These are phyloP conservation scores for Hippoglossus stenolepis DNA, from an alignment of 2,113 vertebrate species.

Conservation along the genomic window DNA sequence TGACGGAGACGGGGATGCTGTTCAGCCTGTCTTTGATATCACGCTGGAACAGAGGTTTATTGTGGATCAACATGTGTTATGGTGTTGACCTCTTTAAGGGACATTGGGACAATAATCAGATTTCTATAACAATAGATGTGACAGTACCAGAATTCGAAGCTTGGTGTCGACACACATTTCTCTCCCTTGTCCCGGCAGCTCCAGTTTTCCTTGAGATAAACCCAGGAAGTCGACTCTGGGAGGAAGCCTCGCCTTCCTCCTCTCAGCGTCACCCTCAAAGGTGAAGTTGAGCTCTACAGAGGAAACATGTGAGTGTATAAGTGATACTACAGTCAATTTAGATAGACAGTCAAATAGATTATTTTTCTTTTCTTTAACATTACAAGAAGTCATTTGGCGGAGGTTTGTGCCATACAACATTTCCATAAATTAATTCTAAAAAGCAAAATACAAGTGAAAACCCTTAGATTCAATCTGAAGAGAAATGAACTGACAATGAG, in stretches of 20 bases:
- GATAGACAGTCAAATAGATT: too few relatives aligned
- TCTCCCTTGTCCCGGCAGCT: constrained; percentile 79
- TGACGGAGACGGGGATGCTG: constrained; percentile 86
- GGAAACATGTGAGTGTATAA: neutral
- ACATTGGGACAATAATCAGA: neutral
- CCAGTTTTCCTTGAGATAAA: constrained; percentile 72
- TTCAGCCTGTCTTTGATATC: constrained; percentile 88
- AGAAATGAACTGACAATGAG: neutral
- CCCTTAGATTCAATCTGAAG: neutral
- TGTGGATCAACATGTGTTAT: neutral
- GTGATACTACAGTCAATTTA: neutral
- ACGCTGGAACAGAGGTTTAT: constrained; percentile 73
- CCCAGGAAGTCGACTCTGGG: constrained; percentile 84
- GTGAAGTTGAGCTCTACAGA: constrained; percentile 80
- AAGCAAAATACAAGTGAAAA: too few relatives aligned
- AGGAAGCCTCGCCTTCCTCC: constrained; percentile 73
- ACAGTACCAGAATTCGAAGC: constrained; percentile 85
- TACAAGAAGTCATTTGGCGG: too few relatives aligned
- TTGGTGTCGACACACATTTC: constrained; percentile 77
- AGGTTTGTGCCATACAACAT: too few relatives aligned
- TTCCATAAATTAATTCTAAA: too few relatives aligned
- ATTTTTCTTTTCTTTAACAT: neutral
- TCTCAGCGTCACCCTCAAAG: constrained; percentile 84
- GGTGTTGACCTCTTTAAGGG: neutral
- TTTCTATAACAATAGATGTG: too few relatives aligned